Percentiles rank a stretch among this genome's conserved stretches.
phyloP scores from a whole-genome alignment of 2,113 vertebrate species.

The Semnornis frantzii region DNA sequence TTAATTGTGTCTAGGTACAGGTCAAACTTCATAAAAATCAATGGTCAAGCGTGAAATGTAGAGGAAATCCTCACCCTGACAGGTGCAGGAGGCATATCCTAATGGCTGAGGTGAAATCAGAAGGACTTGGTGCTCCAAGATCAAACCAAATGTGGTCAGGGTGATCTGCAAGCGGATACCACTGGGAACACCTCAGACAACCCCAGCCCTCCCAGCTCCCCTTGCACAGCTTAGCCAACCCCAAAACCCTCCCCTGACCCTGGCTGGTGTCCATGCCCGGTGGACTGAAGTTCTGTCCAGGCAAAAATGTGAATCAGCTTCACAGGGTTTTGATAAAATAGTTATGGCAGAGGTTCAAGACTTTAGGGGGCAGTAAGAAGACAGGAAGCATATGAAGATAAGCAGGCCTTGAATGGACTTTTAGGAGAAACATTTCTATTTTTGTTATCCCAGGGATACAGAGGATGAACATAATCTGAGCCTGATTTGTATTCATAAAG shows the following conservation, averaged over 20 bases:
- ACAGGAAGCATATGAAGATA: neutral
- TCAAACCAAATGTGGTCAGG: neutral
- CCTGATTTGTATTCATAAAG: neutral
- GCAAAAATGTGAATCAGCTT: neutral
- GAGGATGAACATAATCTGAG: neutral
- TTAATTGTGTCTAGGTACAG: neutral
- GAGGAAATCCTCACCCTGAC: neutral
- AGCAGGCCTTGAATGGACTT: neutral
- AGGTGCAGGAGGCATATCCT: neutral
- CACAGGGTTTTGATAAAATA: neutral
- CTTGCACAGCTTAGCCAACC: neutral
- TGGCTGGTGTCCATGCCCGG: neutral
- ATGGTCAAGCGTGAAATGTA: neutral
- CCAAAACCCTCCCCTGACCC: neutral
- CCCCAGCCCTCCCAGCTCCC: neutral
- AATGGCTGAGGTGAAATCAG: neutral
- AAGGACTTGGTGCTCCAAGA: neutral
- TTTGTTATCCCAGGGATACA: neutral
- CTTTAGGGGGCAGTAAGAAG: neutral
- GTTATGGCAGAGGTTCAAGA: neutral
- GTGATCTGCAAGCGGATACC: neutral
- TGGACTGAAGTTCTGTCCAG: neutral
- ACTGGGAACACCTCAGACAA: neutral
- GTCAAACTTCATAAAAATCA: neutral
- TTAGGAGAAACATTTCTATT: neutral